Base-by-base conservation (phyloP, 2,888 invertebrate species). In the Seira sanloemensis region DNA sequence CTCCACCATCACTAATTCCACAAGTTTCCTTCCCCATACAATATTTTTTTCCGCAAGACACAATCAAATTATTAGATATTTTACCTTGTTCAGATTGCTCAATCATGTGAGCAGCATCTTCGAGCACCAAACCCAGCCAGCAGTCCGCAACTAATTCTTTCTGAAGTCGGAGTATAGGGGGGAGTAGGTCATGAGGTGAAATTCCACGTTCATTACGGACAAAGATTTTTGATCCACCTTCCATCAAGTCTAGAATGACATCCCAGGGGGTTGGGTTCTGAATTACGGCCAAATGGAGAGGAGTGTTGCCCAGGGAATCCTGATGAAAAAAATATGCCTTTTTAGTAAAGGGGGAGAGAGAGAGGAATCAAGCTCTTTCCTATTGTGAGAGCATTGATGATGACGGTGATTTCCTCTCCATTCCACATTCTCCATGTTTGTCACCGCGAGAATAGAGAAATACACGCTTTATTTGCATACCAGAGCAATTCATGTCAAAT, bases 281-380 rank as follows among this genome's bases (percentile, higher is more conserved):
- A 79, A 92, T 91, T 62, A 93, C 92, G 25, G 93, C 93, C 74
- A 94, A 90, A 90, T 94, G 93, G 21, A 94, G 91, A 0, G 94
- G 93, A 18, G 93, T 93, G 90, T 93, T 93, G 21, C 93, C 93
- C 84, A 92, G 91, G 23, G 91, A 90, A 90, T 94, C 93, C 90
- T 92, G n/a, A 50, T 50, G 91, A 68, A 91, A 80, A 58, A 74
- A 21, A 66, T 66, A 46, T 68, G 24, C 2, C 4, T 50, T 50
- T n/a, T n/a, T n/a, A n/a, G n/a, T n/a, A n/a, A n/a, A n/a, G n/a
- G n/a, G n/a, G n/a, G n/a, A n/a, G n/a, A n/a, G n/a, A n/a, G n/a
- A n/a, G n/a, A n/a, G n/a, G n/a, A n/a, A n/a, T n/a, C n/a, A n/a
- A n/a, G n/a, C n/a, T n/a, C n/a, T n/a, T n/a, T n/a, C n/a, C n/a